These are phyloP conservation scores for Hormaphis cornu DNA, from an alignment of 1,140 invertebrate genomes.

Conservation along the genomic window DNA sequence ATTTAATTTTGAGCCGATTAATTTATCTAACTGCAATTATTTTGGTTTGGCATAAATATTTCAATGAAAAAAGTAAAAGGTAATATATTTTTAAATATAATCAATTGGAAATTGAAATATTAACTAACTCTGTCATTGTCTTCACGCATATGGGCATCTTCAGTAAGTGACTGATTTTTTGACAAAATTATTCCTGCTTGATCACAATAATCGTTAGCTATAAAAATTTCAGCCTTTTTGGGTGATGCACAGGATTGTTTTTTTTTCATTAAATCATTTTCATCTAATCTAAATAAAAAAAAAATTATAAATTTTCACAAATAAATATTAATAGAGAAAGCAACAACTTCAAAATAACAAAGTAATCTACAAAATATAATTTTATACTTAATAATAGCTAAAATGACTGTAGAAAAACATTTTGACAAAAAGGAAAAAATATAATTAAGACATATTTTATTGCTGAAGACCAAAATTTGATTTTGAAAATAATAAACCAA, in stretches of 20 bases:
- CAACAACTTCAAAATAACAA: not conserved
- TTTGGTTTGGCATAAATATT: too few relatives aligned
- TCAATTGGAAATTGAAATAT: not conserved
- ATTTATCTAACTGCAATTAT: too few relatives aligned
- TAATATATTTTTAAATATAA: too few relatives aligned
- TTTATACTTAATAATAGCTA: too few relatives aligned
- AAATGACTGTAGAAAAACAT: too few relatives aligned
- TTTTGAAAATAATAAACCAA: too few relatives aligned
- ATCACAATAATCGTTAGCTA: conserved; percentile 8
- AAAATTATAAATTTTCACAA: not conserved
- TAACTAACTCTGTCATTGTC: not conserved
- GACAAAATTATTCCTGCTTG: not conserved
- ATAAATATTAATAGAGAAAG: not conserved
- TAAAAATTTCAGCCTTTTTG: not conserved
- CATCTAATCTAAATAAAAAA: conserved; percentile 7
- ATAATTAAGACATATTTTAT: too few relatives aligned
- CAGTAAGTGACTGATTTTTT: not conserved
- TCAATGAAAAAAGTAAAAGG: too few relatives aligned
- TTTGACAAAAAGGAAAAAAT: too few relatives aligned
- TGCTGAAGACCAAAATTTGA: too few relatives aligned
- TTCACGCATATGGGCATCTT: not conserved
- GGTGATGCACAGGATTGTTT: not conserved
- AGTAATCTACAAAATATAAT: too few relatives aligned
- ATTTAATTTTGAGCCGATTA: too few relatives aligned
- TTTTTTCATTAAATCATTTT: not conserved